Base-by-base conservation (phyloP, 2,888 invertebrate species). In the Callinectes sapidus region DNA sequence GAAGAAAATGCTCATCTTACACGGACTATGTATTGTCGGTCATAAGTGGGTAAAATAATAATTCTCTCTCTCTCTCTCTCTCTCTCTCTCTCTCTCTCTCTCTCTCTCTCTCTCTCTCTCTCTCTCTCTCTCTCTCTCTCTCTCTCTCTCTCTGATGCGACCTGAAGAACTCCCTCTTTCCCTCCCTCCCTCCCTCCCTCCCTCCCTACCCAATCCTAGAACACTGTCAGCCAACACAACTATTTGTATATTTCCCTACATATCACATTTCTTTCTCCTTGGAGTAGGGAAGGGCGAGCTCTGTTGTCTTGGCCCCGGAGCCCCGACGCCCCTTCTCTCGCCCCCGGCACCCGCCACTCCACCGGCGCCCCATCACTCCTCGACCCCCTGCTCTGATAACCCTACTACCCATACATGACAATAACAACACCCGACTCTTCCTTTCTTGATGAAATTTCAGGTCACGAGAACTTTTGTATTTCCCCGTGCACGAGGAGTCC, bases 221-320 rank as follows among this genome's bases (percentile, higher is more conserved):
- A 86, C 23, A 86, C 86, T 54, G 87, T 54, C 87, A 48, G 87
- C 28, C 87, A 48, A 48, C 35, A 87, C 71, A 87, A 87, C 89
- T 89, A 71, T 92, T 89, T 92, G 90, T 90, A 92, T 90, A 87
- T 87, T 90, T 92, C 90, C 92, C 86, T 90, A 92, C 92, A 92
- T 92, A 92, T 92, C 92, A 92, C 87, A 66, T 92, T 90, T 92
- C 87, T 90, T 92, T 92, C 90, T 87, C 71, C 28, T 92, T 90
- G 86, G 92, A 90, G 90, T 92, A 92, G 90, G 92, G 92, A 92
- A 90, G 87, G 92, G 90, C 55, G 35, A 89, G 92, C 85, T 92
- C 55, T 48, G 90, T 92, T 90, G 85, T 32, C 77, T 66, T 90
- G 87, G 90, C 66, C 90, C 86, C 77, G 39, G 32, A 28, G n/a